Conservation (phyloP, 2,113 vertebrate species). For the Pseudorectes ferrugineus region DNA sequence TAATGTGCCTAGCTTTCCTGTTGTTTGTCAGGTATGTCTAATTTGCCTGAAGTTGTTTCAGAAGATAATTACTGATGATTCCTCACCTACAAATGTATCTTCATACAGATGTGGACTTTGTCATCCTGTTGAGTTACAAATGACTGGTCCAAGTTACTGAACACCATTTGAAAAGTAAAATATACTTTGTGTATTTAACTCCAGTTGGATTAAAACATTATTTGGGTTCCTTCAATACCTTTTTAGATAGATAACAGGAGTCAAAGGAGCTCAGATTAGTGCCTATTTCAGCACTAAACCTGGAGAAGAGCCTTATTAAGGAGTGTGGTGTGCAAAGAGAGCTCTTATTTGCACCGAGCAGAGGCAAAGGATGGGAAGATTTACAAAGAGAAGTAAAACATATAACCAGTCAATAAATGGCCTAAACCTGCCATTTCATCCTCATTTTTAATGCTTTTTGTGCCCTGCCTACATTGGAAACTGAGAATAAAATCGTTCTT, state of each 20-base stretch:
- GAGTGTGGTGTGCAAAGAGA: background rate
- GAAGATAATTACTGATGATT: background rate
- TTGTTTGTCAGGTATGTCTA: conserved; percentile 27
- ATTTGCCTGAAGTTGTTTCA: conserved; percentile 33
- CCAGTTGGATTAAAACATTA: background rate
- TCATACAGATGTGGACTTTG: background rate
- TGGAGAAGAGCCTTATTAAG: background rate
- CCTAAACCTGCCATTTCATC: background rate
- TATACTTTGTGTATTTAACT: background rate
- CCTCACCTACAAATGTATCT: background rate
- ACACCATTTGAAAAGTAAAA: background rate
- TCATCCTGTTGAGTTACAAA: background rate
- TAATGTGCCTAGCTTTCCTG: background rate
- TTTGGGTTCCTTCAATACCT: background rate
- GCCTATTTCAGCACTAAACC: background rate
- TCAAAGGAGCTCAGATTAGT: background rate
- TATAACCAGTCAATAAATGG: background rate
- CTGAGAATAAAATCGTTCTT: background rate
- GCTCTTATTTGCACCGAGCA: background rate
- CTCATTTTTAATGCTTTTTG: background rate
- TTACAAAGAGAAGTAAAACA: background rate
- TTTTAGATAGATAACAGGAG: background rate
- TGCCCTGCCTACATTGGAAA: background rate
- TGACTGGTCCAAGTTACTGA: background rate
- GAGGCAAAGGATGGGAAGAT: background rate